Evolutionary conservation across 2,113 vertebrate species (phyloP).

Genomic region (Hippocampus mohnikei): DNA sequence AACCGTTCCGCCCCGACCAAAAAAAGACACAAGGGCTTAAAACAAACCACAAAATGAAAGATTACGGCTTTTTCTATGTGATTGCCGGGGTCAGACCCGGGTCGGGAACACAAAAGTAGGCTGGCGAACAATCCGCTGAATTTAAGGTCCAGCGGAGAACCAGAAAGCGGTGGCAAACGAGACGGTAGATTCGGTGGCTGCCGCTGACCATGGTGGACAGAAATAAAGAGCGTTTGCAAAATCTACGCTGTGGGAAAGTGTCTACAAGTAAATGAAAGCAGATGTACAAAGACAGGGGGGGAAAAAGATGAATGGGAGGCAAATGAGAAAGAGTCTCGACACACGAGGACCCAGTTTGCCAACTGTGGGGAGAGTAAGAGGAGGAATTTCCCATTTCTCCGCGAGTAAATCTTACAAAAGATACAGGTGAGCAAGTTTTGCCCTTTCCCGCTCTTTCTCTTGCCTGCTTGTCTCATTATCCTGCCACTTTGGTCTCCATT

Average conservation of each 20-base stretch:
- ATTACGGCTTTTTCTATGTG: slow-evolving; percentile 31
- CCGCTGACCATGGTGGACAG: slow-evolving; percentile 17
- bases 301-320: slow-evolving; percentile 38
- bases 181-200: slow-evolving; percentile 27
- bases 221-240: slow-evolving; percentile 26
- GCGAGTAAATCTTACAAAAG: slow-evolving; percentile 23
- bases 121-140: slow-evolving; percentile 39
- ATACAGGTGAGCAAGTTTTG: slow-evolving; percentile 12
- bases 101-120: slow-evolving; percentile 42
- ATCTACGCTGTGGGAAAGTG: slow-evolving; percentile 6
- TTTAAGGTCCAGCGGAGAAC: slow-evolving; percentile 41
- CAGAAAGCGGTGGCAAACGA: slow-evolving; percentile 11
- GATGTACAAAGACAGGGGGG: slow-evolving; percentile 9
- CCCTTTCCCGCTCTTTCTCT: slow-evolving; percentile 1
- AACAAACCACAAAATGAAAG: slow-evolving; percentile 58
- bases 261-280: slow-evolving; percentile 31
- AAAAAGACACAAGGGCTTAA: slow-evolving; percentile 34
- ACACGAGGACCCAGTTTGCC: slow-evolving; percentile 38
- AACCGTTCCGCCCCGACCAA: slow-evolving; percentile 48
- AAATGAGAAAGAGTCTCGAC: slow-evolving; percentile 13
- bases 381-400: slow-evolving; percentile 30
- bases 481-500: slow-evolving; percentile 22
- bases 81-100: slow-evolving; percentile 39
- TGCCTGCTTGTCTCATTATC: slow-evolving; percentile 26
- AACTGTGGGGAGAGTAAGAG: slow-evolving; percentile 43